Evolutionary conservation across 2,113 vertebrate genomes (phyloP), one percentile per base, ranked within the genome.

Genomic region (Micronisus gabar): DNA sequence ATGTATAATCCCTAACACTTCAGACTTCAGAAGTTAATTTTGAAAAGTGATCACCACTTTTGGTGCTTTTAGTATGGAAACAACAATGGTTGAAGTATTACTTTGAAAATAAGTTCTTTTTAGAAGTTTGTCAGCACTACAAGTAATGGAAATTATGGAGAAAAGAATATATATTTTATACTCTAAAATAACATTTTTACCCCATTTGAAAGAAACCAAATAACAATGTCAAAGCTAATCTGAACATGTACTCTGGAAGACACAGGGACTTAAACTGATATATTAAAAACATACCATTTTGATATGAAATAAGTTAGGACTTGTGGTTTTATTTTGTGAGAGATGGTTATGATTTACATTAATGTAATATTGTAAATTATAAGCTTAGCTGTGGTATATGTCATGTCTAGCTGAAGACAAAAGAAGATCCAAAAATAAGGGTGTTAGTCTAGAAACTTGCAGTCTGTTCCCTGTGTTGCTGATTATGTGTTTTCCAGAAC

Each of bases 1-100:
- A 87, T 94, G 56, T 81, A 58, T 91, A 95, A 93, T 88, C 80
- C 63, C 67, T 87, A 90, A 75, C 52, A 81, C 45, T 87, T 73
- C 41, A 66, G 30, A 68, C 52, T 93, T 95, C 29, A 63, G 14
- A 95, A 88, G 41, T 91, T 71, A 91, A 66, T 92, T 95, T 84
- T 86, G 62, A 91, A 47, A 96, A 93, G 38, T 50, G 8, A 55
- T 92, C 93, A 47, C 55, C 50, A 25, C 25, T 95, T 84, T 34
- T 5, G 6, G 85, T 53, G 45, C 61, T 93, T 93, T 90, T 73
- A 74, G 26, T 74, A 32, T 50, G 29, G 73, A 63, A 89, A 63
- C 29, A 91, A 41, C 34, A 71, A 30, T 47, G 36, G 6, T 71
- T 88, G 40, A 84, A 89, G 23, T 89, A 27, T 34, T 62, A 47